These are phyloP conservation scores for Fulmarus glacialis DNA, from an alignment of 2,113 vertebrate species.

Conservation along the genomic window DNA sequence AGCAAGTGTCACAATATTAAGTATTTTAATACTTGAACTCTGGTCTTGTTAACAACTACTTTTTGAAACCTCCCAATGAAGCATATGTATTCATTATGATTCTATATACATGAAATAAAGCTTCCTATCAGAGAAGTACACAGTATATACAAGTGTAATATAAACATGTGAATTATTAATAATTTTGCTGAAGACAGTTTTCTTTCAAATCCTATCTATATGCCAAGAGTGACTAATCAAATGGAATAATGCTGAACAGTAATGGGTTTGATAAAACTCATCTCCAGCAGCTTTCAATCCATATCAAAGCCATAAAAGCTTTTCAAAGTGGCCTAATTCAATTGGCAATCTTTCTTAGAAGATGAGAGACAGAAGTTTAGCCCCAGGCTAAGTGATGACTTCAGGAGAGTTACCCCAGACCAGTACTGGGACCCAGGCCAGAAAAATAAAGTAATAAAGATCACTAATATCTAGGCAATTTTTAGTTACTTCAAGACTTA, in stretches of 20 bases:
- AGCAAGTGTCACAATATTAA: background rate
- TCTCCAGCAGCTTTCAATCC: conserved; percentile 61
- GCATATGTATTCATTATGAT: background rate
- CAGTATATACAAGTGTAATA: background rate
- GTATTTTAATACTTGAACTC: background rate
- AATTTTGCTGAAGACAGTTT: background rate
- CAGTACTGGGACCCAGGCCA: background rate
- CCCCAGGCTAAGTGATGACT: background rate
- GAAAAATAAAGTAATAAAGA: background rate
- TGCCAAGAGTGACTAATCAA: conserved; percentile 34
- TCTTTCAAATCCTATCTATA: conserved; percentile 27
- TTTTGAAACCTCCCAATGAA: background rate
- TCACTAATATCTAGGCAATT: background rate
- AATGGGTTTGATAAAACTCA: conserved; percentile 56
- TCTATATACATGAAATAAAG: background rate
- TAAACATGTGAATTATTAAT: background rate
- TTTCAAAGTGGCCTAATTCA: conserved; percentile 69
- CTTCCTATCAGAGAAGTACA: background rate
- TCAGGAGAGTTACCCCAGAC: conserved; percentile 13
- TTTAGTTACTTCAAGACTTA: background rate
- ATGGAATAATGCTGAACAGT: conserved; percentile 48
- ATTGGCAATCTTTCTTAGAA: conserved; percentile 26
- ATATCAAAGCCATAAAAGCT: conserved; percentile 73
- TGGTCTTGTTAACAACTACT: background rate
- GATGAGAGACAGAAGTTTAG: background rate